Evolutionary conservation across 2,888 invertebrate species (phyloP).

Genomic region (Endomychus coccineus): DNA sequence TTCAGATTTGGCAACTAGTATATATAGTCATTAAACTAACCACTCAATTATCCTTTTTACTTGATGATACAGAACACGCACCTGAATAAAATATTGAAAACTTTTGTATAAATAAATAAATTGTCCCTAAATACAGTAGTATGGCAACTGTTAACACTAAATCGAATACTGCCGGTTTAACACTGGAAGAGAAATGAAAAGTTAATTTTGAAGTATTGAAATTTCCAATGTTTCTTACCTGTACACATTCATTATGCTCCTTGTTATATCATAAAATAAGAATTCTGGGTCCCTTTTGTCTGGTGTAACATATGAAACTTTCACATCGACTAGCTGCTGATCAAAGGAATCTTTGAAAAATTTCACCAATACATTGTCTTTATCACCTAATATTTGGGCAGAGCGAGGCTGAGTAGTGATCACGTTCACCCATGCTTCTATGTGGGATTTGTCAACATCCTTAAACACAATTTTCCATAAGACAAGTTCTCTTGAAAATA

Average conservation of each 20-base stretch:
- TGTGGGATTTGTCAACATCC: slow-evolving; percentile 66
- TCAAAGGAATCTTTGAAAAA: slow-evolving; percentile 65
- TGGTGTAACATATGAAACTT: slow-evolving; percentile 58
- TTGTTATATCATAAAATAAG: slow-evolving; percentile 78
- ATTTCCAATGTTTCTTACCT: slow-evolving; percentile 51
- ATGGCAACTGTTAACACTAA: slow-evolving; percentile 85
- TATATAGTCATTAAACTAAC: no score
- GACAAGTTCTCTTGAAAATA: slow-evolving; percentile 4
- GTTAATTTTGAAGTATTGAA: slow-evolving; percentile 1
- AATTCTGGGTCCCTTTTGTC: slow-evolving; percentile 91
- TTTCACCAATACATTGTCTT: slow-evolving; percentile 59
- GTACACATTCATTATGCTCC: slow-evolving; percentile 76
- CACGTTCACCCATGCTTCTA: slow-evolving; percentile 70
- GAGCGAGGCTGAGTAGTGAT: slow-evolving; percentile 67
- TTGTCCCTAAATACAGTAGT: slow-evolving; percentile 69
- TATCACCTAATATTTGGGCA: slow-evolving; percentile 61
- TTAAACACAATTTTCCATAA: slow-evolving; percentile 39
- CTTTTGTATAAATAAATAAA: slow-evolving; percentile 74
- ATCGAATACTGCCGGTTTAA: slow-evolving; percentile 97
- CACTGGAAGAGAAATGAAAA: slow-evolving; percentile 55
- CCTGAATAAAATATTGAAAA: slow-evolving; percentile 61
- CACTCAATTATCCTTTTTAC: slow-evolving; percentile 8
- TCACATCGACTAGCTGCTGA: slow-evolving; percentile 71
- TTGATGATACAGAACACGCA: slow-evolving; percentile 47
- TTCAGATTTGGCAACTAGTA: no score